These are phyloP conservation scores for Anorthoa munda DNA, from an alignment of 2,888 invertebrate genomes.

Conservation along the genomic window DNA sequence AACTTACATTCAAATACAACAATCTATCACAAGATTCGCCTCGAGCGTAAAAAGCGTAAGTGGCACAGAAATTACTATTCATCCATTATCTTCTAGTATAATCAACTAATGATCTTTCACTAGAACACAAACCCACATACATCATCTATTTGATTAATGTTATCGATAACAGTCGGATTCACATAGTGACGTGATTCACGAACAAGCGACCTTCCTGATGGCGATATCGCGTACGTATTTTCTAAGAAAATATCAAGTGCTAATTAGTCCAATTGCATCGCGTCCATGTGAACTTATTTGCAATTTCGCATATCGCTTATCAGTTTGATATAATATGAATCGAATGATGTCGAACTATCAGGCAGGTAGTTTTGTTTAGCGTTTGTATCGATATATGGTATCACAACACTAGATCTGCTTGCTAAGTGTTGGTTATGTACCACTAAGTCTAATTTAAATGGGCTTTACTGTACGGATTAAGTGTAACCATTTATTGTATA, in stretches of 20 bases:
- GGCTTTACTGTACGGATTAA: slow-evolving; percentile 16
- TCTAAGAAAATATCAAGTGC: too few relatives aligned
- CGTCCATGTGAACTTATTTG: too few relatives aligned
- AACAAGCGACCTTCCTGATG: neutral
- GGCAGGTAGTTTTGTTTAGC: too few relatives aligned
- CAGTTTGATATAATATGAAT: too few relatives aligned
- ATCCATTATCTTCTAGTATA: slow-evolving; percentile 32
- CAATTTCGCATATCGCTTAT: too few relatives aligned
- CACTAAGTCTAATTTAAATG: slow-evolving; percentile 1
- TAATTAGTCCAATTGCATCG: too few relatives aligned
- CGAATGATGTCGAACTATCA: too few relatives aligned
- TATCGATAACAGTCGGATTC: slow-evolving; percentile 41
- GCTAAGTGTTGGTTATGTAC: slow-evolving; percentile 20
- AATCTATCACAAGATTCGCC: slow-evolving; percentile 26
- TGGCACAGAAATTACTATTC: slow-evolving; percentile 39
- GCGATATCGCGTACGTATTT: too few relatives aligned
- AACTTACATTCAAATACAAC: slow-evolving; percentile 15
- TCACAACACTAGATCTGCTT: slow-evolving; percentile 49
- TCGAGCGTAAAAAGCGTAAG: slow-evolving; percentile 40
- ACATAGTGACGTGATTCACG: slow-evolving; percentile 35
- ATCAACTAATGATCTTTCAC: slow-evolving; percentile 37
- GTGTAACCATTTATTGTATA: neutral
- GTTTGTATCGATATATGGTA: slow-evolving; percentile 40
- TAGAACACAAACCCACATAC: slow-evolving; percentile 58
- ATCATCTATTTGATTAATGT: slow-evolving; percentile 44